Conservation (phyloP, 2,888 invertebrate genomes). For the Drosophila tripunctata region DNA sequence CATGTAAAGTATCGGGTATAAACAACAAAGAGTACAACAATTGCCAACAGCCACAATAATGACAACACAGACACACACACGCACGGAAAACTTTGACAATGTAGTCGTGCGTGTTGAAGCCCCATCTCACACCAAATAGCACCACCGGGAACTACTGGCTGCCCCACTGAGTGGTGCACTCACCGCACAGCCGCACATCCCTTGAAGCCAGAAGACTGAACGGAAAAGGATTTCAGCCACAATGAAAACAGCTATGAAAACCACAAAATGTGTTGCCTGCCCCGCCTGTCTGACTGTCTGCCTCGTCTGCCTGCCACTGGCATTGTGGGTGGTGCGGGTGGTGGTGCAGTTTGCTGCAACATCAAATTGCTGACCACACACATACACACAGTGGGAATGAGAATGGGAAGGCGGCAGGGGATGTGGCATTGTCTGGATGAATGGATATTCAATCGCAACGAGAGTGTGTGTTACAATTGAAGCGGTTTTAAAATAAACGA, state of each 20-base stretch:
- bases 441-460: constrained; percentile 69
- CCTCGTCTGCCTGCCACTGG: not conserved
- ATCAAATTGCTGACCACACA: constrained; percentile 72
- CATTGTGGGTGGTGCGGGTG: not conserved
- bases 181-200: constrained; percentile 34
- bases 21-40: constrained; percentile 58
- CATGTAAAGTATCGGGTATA: not conserved
- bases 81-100: constrained; percentile 71
- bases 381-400: constrained; percentile 5
- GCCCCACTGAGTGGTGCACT: not conserved
- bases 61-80: constrained; percentile 66
- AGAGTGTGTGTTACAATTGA: constrained; percentile 69
- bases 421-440: constrained; percentile 46
- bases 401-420: not conserved
- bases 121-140: not conserved
- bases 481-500: constrained; percentile 78
- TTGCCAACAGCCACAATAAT: constrained; percentile 73
- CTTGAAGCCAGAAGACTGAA: constrained; percentile 33
- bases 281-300: too few relatives aligned
- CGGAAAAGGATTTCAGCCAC: constrained; percentile 78
- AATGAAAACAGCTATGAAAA: constrained; percentile 77
- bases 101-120: constrained; percentile 65
- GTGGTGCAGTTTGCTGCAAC: constrained; percentile 38
- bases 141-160: not conserved
- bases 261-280: constrained; percentile 65